These are phyloP conservation scores for Embiotoca jacksoni DNA, from an alignment of 2,113 vertebrate genomes.

Conservation along the genomic window DNA sequence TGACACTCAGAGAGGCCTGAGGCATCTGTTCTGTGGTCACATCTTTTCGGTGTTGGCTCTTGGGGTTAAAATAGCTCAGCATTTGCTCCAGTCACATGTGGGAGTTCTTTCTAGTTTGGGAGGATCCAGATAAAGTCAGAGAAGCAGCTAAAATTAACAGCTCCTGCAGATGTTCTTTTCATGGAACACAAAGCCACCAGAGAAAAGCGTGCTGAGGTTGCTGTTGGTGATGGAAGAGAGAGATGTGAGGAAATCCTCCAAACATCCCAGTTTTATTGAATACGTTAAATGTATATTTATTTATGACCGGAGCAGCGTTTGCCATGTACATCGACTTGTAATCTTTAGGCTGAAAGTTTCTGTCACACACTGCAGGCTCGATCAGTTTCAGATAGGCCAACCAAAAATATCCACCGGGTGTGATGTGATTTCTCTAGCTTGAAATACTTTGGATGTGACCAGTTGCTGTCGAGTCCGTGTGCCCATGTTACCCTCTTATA, in stretches of 20 bases:
- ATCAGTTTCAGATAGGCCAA: conserved; percentile 17
- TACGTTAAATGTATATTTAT: neutral
- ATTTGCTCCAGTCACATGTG: conserved; percentile 53
- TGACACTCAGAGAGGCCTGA: neutral
- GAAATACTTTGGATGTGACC: conserved; percentile 56
- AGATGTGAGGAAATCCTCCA: neutral
- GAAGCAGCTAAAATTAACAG: conserved; percentile 36
- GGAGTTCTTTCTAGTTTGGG: conserved; percentile 4
- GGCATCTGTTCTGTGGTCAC: conserved; percentile 6
- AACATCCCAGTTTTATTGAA: neutral
- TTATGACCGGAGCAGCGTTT: neutral
- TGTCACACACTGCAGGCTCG: neutral
- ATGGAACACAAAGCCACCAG: conserved; percentile 9
- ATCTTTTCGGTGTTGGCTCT: conserved; percentile 21
- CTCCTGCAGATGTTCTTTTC: conserved; percentile 15
- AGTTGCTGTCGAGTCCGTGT: conserved; percentile 18
- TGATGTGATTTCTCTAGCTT: conserved; percentile 50
- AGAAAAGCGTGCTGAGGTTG: neutral
- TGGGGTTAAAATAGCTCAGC: conserved; percentile 62
- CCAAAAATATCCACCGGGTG: conserved; percentile 45
- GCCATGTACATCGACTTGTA: neutral
- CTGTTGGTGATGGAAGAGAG: neutral
- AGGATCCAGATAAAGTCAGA: conserved; percentile 39
- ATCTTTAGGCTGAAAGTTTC: neutral
- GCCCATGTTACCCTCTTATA: neutral